These are phyloP conservation scores for Thermophis baileyi DNA, from an alignment of 2,113 vertebrate species.

Conservation along the genomic window DNA sequence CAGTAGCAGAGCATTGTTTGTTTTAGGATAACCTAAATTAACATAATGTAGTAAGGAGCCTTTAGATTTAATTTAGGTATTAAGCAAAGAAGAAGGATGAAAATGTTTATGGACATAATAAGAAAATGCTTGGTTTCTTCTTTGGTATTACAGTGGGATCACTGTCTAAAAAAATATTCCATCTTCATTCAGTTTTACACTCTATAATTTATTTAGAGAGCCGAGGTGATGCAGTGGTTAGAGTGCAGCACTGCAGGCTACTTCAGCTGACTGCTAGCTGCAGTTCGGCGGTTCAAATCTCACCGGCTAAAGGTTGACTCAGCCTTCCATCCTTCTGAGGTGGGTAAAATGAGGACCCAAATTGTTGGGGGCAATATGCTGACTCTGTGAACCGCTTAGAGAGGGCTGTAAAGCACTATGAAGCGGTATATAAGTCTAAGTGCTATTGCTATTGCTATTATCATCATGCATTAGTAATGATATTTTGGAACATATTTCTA, in stretches of 20 bases:
- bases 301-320: no score
- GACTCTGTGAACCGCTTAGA: no score
- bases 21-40: not conserved
- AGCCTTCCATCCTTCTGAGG: no score
- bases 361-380: no score
- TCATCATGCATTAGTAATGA: not conserved
- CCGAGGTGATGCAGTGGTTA: no score
- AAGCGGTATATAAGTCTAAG: no score
- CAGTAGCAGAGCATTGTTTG: not conserved
- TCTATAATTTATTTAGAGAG: not conserved
- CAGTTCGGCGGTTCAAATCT: no score
- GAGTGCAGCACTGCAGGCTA: no score
- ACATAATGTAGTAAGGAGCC: not conserved
- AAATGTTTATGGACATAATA: not conserved
- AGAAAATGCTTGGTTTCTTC: not conserved
- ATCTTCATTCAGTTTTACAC: not conserved
- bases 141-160: not conserved
- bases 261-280: no score
- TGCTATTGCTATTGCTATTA: no score
- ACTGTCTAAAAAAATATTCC: not conserved
- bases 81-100: not conserved
- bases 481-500: not conserved
- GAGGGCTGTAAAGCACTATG: no score
- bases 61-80: not conserved
- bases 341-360: no score